A percentile compares a stretch with the other conserved stretches of the same genome.
phyloP scores from a whole-genome alignment of 2,797 vertebrate species.

The Crenichthys baileyi region DNA sequence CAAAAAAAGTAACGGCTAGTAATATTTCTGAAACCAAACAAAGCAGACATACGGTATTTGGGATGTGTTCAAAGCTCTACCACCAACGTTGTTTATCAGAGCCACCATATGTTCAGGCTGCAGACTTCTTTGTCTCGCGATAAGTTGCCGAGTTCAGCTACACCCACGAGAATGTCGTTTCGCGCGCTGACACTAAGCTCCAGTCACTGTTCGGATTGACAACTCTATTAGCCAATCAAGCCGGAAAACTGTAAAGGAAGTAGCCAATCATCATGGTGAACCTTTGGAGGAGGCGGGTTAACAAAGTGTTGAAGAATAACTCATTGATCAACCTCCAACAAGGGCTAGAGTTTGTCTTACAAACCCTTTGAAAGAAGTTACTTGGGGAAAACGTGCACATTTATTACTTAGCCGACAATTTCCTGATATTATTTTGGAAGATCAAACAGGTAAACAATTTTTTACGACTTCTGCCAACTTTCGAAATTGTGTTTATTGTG shows the following conservation, averaged over 20 bases:
- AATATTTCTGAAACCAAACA: not conserved
- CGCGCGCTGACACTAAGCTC: conserved; percentile 84
- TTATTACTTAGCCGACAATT: conserved; percentile 42
- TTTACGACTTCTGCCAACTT: conserved; percentile 42
- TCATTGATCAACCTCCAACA: conserved; percentile 81
- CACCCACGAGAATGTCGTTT: conserved; percentile 83
- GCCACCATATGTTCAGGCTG: conserved; percentile 35
- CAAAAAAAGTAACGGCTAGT: not conserved
- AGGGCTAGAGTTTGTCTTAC: conserved; percentile 57
- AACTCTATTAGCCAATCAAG: conserved; percentile 54
- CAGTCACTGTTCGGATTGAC: conserved; percentile 67
- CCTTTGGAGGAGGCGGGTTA: conserved; percentile 72
- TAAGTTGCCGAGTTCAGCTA: conserved; percentile 50
- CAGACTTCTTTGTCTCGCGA: conserved; percentile 73
- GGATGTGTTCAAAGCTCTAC: not conserved
- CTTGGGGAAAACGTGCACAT: conserved; percentile 52
- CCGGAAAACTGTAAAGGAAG: rapidly evolving
- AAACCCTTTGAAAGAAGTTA: conserved; percentile 49
- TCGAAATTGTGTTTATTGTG: conserved; percentile 39
- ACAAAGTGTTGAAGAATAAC: conserved; percentile 83
- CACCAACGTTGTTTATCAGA: conserved; percentile 47
- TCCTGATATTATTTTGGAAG: conserved; percentile 60
- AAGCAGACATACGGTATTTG: not conserved
- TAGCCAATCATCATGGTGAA: conserved; percentile 58
- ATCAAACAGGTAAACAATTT: conserved; percentile 69